Base-by-base conservation (phyloP, 2,888 invertebrate species). In the Zaprionus obscuricornis region DNA sequence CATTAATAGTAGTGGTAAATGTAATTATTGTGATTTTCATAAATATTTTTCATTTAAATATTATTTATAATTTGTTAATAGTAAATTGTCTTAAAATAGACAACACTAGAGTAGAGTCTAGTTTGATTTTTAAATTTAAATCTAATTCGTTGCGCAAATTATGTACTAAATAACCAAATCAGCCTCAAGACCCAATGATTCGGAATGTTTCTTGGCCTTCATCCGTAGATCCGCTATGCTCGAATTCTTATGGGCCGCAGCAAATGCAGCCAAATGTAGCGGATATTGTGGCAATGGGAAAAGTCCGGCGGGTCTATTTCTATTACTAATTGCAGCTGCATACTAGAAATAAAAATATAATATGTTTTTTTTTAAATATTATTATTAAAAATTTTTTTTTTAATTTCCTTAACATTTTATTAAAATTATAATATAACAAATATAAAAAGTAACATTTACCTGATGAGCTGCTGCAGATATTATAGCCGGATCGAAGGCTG, bases 161-260 rank as follows among this genome's bases (percentile, higher is more conserved):
- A 50, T 54, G 50, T 64, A 83, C 84, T 78, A 78, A 51, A 65
- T 77, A 70, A 81, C 77, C 47, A 84, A 37, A 37, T 89, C 88
- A 7, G 88, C 72, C 24, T 76, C 72, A 17, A 90, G 70, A 37
- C 90, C 97, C 46, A 98, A 91, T 0, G 97, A 96, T 77, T 97
- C 97, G 20, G 97, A 95, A 90, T 98, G 98, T 81, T 97, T 94
- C 88, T 96, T 94, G 13, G 98, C 98, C 91, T 98, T 98, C 70
- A 98, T 92, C 78, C 98, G 92, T 51, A 98, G 92, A 91, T 98
- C 98, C 0, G 97, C 98, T 88, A 98, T 98, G 89, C 97, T 97
- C 13, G 97, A 97, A 84, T 96, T 95, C 85, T 95, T 95, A 60
- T 95, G 94, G 10, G 95, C 95, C n/a, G 94, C 94, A 5, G 95